phyloP scores from a whole-genome alignment of 2,888 invertebrate genomes.

The Muscina levida region DNA sequence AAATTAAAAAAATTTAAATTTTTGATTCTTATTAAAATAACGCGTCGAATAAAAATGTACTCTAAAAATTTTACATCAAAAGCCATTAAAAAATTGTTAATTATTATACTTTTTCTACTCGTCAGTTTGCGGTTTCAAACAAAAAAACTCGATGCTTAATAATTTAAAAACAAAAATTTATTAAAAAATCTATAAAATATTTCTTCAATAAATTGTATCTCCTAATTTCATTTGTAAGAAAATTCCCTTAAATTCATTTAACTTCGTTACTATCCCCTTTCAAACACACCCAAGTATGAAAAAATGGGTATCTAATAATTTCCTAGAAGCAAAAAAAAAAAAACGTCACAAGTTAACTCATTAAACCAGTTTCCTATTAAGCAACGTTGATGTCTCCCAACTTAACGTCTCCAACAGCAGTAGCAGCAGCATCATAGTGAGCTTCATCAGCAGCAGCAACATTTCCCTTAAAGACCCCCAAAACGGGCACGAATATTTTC shows the following conservation, averaged over 20 bases:
- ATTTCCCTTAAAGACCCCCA: slow-evolving; percentile 30
- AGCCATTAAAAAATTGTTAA: too few species aligned
- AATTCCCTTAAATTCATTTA: too few species aligned
- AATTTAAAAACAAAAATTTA: slow-evolving; percentile 46
- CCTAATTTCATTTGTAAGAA: too few species aligned
- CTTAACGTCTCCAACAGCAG: slow-evolving; percentile 22
- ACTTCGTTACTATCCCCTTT: slow-evolving; percentile 12
- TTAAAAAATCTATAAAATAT: slow-evolving; percentile 29
- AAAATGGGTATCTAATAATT: background rate
- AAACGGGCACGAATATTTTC: background rate
- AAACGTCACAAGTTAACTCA: slow-evolving; percentile 49
- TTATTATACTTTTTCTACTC: too few species aligned
- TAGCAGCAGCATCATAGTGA: background rate
- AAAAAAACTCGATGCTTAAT: too few species aligned
- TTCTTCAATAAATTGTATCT: background rate
- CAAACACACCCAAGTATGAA: slow-evolving; percentile 60
- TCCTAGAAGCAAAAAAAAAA: slow-evolving; percentile 42
- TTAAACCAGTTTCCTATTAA: slow-evolving; percentile 49
- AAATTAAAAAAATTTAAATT: too few species aligned
- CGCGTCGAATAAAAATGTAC: too few species aligned
- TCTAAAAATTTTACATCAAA: too few species aligned
- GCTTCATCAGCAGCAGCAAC: slow-evolving; percentile 29
- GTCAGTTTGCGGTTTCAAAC: too few species aligned
- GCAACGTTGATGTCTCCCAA: background rate
- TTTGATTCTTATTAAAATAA: too few species aligned